Conservation (phyloP, 1,140 invertebrate genomes). For the Euglossa dilemma region DNA sequence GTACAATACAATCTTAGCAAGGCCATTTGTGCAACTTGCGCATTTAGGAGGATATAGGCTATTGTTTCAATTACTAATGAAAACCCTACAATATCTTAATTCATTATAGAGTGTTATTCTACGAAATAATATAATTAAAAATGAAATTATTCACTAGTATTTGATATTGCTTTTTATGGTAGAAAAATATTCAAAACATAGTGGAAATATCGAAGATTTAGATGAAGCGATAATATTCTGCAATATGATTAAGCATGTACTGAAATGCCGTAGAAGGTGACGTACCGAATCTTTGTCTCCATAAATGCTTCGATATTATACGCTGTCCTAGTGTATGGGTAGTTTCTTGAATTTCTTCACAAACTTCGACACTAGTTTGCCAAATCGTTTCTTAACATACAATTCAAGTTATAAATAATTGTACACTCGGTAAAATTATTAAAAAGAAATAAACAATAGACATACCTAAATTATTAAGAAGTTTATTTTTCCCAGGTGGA, state of each 20-base stretch:
- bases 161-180: constrained; percentile 10
- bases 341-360: constrained; percentile 81
- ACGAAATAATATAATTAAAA: background rate
- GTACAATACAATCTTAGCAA: constrained; percentile 35
- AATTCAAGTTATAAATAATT: constrained; percentile 19
- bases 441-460: background rate
- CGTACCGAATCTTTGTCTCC: constrained; percentile 78
- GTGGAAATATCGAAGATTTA: constrained; percentile 49
- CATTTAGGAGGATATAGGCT: constrained; percentile 22
- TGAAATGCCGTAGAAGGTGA: constrained; percentile 78
- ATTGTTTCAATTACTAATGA: background rate
- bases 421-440: background rate
- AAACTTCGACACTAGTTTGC: constrained; percentile 78
- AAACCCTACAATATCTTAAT: background rate
- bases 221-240: constrained; percentile 78
- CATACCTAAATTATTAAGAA: constrained; percentile 75
- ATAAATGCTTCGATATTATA: constrained; percentile 77
- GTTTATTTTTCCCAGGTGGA: constrained; percentile 73
- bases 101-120: background rate
- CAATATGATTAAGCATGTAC: constrained; percentile 80
- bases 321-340: constrained; percentile 71
- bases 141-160: constrained; percentile 19
- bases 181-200: constrained; percentile 2
- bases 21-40: constrained; percentile 53
- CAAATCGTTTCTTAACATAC: constrained; percentile 80